Base-by-base conservation (phyloP, 2,888 invertebrate genomes). In the Acrobasis consociella region DNA sequence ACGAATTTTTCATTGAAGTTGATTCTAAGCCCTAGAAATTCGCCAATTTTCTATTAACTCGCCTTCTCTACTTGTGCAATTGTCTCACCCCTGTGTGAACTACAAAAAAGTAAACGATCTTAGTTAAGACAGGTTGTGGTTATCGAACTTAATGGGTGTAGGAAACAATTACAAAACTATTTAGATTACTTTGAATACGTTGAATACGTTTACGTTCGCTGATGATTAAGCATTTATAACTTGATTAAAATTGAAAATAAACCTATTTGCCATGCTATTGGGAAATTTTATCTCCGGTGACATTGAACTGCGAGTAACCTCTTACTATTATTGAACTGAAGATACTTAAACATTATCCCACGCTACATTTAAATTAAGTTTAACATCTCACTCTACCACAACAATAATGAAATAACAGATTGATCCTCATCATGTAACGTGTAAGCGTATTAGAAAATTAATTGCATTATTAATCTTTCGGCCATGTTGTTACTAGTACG, bases 381-480 rank as follows among this genome's bases (percentile, higher is more conserved):
- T 52, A 52, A 31, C 31, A 13, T 31, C 5, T 22, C 1, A 31
- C 15, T 31, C 15, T 15, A 55, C 38, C 15, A 38, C 16, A 42
- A 16, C 42, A 38, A 53, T 56, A 56, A 56, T 56, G 17, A 42
- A 42, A 56, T 42, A 42, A 56, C 39, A 56, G 13, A 56, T 56
- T 39, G 56, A 39, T 39, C 56, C 42, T 56, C 39, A 37, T 53
- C 53, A 37, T 52, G 52, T 52, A 22, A 15, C 15, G 39, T 56
- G 39, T 56, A 56, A 56, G 22, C 56, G 22, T 42, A 42, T 56
- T 46, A 46, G 17, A 56, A 56, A 42, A 56, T 56, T 60, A 51
- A 60, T 60, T 50, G 51, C 50, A 51, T 60, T 51, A 51, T 51
- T 60, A 60, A 60, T 60, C 38, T 60, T 60, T 60, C 51, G 51